Conservation (phyloP, 2,888 invertebrate genomes). For the Girardia tigrina region DNA sequence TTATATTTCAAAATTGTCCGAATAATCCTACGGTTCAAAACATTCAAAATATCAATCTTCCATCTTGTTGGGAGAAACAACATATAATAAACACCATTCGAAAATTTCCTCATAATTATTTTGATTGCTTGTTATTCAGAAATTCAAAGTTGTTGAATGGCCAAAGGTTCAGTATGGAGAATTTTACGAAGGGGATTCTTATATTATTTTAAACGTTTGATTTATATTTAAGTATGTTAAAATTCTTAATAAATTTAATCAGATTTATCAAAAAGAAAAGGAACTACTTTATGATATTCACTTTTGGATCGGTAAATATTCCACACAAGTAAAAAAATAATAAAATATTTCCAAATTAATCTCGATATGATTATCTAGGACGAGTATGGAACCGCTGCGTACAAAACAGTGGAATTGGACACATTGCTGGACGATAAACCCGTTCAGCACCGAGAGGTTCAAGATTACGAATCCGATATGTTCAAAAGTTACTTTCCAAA, state of each 20-base stretch:
- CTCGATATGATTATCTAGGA: slow-evolving; percentile 40
- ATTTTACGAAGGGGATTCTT: slow-evolving; percentile 46
- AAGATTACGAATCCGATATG: slow-evolving; percentile 44
- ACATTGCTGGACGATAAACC: slow-evolving; percentile 45
- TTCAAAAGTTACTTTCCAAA: slow-evolving; percentile 44
- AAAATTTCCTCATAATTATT: too few species aligned
- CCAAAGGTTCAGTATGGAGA: slow-evolving; percentile 42
- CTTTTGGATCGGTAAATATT: slow-evolving; percentile 50
- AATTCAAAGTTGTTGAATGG: slow-evolving; percentile 43
- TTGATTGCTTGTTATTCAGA: slow-evolving; percentile 39
- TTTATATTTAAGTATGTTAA: neutral
- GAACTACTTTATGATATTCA: slow-evolving; percentile 46
- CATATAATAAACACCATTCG: slow-evolving; percentile 9
- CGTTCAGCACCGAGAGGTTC: slow-evolving; percentile 48
- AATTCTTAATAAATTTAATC: neutral
- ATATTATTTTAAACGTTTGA: slow-evolving; percentile 44
- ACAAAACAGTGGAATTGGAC: slow-evolving; percentile 50
- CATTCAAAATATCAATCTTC: too few species aligned
- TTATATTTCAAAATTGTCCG: too few species aligned
- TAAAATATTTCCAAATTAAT: neutral
- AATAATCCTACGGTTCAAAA: neutral
- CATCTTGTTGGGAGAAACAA: neutral
- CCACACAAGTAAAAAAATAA: slow-evolving; percentile 43
- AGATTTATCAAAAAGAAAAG: slow-evolving; percentile 27
- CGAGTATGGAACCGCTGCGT: slow-evolving; percentile 50